Evolutionary conservation across 2,797 vertebrate genomes (phyloP).

Genomic region (Smutsia gigantea): DNA sequence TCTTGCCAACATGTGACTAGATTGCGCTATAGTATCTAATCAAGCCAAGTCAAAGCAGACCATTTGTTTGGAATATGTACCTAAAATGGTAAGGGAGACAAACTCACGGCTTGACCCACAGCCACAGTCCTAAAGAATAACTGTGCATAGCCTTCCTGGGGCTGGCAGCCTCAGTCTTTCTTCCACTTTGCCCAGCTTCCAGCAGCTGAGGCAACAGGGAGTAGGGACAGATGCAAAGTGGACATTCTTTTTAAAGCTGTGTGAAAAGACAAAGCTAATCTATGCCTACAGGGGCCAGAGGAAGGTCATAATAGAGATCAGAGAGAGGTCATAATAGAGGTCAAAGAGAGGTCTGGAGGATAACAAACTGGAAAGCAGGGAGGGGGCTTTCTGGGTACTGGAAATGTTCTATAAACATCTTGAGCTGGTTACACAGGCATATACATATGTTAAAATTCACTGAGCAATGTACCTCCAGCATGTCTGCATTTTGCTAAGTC

Average conservation of each 20-base stretch:
- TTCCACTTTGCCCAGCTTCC: neutral
- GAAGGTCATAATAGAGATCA: neutral
- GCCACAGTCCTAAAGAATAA: neutral
- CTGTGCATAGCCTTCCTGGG: neutral
- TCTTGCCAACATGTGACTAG: neutral
- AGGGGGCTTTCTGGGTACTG: accelerated
- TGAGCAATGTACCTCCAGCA: neutral
- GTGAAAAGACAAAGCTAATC: neutral
- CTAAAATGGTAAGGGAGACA: neutral
- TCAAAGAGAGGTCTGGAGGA: neutral
- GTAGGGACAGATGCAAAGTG: neutral
- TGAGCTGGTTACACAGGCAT: neutral
- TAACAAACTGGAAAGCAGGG: neutral
- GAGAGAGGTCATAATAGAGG: neutral
- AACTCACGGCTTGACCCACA: neutral
- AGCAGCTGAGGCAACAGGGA: neutral
- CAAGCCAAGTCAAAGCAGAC: neutral
- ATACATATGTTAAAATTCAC: neutral
- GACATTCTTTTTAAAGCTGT: neutral
- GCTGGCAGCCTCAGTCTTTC: neutral
- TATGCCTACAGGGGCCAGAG: neutral
- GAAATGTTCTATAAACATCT: neutral
- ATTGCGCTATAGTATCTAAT: neutral
- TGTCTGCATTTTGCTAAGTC: neutral
- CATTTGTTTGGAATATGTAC: neutral